Percentiles rank a stretch among this genome's conserved stretches.
Conservation (phyloP, 2,797 vertebrate species). For the Meda fulgida region DNA sequence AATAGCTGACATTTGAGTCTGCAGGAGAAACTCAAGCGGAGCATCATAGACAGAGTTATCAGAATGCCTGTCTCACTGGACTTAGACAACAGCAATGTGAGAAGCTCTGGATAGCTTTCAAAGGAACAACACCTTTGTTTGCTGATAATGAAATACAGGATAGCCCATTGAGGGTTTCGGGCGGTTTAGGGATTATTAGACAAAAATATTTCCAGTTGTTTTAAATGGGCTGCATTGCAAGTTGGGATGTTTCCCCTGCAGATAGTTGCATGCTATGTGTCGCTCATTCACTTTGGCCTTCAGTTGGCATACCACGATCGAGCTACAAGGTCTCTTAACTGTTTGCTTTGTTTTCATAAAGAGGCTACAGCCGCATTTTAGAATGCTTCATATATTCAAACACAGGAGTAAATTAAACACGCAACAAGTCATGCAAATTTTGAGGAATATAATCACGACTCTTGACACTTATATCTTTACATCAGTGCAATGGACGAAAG, state of each 20-base stretch:
- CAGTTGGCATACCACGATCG: conserved; percentile 4
- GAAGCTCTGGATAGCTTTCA: conserved; percentile 48
- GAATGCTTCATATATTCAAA: not conserved
- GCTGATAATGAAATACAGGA: conserved; percentile 54
- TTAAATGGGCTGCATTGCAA: conserved; percentile 1
- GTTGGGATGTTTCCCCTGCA: conserved; percentile 24
- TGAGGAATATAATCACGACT: not conserved
- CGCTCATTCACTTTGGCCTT: conserved; percentile 41
- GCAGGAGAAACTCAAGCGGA: conserved; percentile 72
- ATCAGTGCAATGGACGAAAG: not conserved
- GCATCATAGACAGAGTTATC: conserved; percentile 76
- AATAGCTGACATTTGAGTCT: conserved; percentile 82
- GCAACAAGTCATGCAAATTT: not conserved
- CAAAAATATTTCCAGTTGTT: not conserved
- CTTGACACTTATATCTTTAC: not conserved
- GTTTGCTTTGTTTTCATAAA: conserved; percentile 20
- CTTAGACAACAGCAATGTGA: conserved; percentile 56
- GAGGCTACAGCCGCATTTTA: conserved; percentile 2
- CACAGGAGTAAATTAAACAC: not conserved
- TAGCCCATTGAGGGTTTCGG: conserved; percentile 14
- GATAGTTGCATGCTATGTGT: not conserved
- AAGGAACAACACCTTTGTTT: conserved; percentile 58
- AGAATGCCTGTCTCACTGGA: conserved; percentile 73
- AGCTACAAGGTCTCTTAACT: conserved; percentile 17
- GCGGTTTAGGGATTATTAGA: conserved; percentile 8